Evolutionary conservation across 35 echinoderm and acorn worm genomes (phyloP), one percentile per base, ranked within the genome.

Genomic region (Amphiura filiformis): DNA sequence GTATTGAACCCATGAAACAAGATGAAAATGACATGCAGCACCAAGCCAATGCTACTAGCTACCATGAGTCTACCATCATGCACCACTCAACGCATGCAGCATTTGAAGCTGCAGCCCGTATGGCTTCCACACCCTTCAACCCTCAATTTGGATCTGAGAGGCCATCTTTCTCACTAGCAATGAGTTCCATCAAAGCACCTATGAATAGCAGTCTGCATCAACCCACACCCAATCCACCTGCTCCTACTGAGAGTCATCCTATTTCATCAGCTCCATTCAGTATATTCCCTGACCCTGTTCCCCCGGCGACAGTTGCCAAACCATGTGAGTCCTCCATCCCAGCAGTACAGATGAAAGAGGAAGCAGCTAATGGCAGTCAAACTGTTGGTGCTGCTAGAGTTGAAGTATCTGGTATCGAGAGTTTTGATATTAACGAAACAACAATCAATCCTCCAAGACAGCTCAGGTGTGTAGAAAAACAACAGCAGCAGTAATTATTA

Each of bases 41-140:
- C 65, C 86, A 47, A 1, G 22, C 34, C 14, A 61, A 85, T 7
- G 0, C 39, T 56, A 39, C 80, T 11, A 38, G n/a, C 77, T 77
- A 86, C 0, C 78, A 92, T 76, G 84, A 56, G 31, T 84, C 91
- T n/a, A 86, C 84, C 39, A 83, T 93, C 37, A 82, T 84, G 35
- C 77, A 42, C 76, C 88, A 86, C 1, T 42, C 28, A 23, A 56
- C 38, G 11, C 92, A 89, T 84, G 64, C 80, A 36, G 89, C 92
- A 32, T 97, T 97, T 37, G 82, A 87, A 35, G 86, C 88, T 0
- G 88, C 88, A 34, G 85, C 95, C 64, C 95, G 91, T 26, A 97
- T 97, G 95, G 94, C 89, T n/a, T 97, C 95, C 39, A 97, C 95
- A 0, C 91, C 95, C 37, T 97, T 93, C 88, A 90, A 84, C 57